Base-by-base conservation (phyloP, 2,888 invertebrate species). In the Netelia virgata region DNA sequence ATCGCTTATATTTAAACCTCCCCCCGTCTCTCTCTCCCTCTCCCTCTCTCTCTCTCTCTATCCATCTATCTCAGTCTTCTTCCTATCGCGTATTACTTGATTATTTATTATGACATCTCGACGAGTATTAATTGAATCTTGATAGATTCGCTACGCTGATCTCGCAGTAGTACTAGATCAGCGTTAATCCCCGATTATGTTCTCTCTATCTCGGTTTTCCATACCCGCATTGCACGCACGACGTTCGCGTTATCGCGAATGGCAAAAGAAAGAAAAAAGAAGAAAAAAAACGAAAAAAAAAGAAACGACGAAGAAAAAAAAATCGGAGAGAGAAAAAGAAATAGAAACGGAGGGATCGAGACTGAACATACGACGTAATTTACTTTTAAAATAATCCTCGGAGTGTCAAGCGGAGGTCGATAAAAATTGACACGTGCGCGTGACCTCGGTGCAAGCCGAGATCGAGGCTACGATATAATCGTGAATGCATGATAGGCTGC, bases 81-180 rank as follows among this genome's bases (percentile, higher is more conserved):
- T 36, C 36, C 36, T 36, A 36, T 43, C 64, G 16, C 59, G 41
- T 11, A 28, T 59, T 50, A 11, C 50, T 36, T 80, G 80, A 83
- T 85, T 85, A 85, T 83, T 83, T 85, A 74, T 85, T 83, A 85
- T 85, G 83, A 85, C 85, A 82, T 81, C 53, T 68, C 50, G 81
- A 70, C 64, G 83, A 72, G 68, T 83, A 81, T 85, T 85, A 85
- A 85, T 85, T 85, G 85, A 85, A 85, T 83, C 81, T 84, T 84
- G 84, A 84, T 84, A 84, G 76, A 84, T 84, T 84, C 76, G 61
- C 76, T n/a, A 50, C 75, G 72, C 36, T 28, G 70, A 83, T 83
- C 76, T 68, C 72, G 72, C 18, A 47, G 47, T 36, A 47, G 47
- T 69, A 63, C 72, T 61, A 47, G 70, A 83, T 83, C 80, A 80